Percentiles rank a stretch among this genome's conserved stretches.
These are phyloP conservation scores for Orthosia cruda DNA, from an alignment of 2,888 invertebrate species.

Conservation along the genomic window DNA sequence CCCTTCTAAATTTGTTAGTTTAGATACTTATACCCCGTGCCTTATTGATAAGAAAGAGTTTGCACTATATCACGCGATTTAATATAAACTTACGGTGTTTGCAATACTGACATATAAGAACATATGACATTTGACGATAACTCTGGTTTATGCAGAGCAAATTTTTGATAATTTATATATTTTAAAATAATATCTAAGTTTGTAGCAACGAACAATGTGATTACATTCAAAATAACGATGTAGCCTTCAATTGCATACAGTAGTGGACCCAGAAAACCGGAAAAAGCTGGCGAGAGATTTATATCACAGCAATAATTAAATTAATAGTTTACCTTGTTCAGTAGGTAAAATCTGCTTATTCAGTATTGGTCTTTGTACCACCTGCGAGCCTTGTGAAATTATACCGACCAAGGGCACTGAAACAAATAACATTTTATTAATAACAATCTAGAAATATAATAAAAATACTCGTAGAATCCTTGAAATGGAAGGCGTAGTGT, in stretches of 20 bases:
- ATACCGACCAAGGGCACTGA: conserved; percentile 88
- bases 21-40: too few relatives aligned
- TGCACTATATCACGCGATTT: too few relatives aligned
- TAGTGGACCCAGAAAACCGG: conserved; percentile 1
- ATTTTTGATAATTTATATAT: background rate
- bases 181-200: background rate
- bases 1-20: too few relatives aligned
- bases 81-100: too few relatives aligned
- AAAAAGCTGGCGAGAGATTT: conserved; percentile 27
- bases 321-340: conserved; percentile 85
- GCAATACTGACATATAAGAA: too few relatives aligned
- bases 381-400: conserved; percentile 89
- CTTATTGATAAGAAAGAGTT: too few relatives aligned
- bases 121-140: background rate
- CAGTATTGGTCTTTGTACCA: conserved; percentile 88
- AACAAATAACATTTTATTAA: conserved; percentile 65
- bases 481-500: background rate
- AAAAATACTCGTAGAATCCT: background rate
- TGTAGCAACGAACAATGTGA: background rate
- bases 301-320: conserved; percentile 29
- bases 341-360: conserved; percentile 88
- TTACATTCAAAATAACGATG: background rate
- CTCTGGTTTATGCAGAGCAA: background rate
- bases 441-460: background rate
- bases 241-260: background rate